phyloP scores from a whole-genome alignment of 2,888 invertebrate genomes.

The Tanytarsus gracilentus region DNA sequence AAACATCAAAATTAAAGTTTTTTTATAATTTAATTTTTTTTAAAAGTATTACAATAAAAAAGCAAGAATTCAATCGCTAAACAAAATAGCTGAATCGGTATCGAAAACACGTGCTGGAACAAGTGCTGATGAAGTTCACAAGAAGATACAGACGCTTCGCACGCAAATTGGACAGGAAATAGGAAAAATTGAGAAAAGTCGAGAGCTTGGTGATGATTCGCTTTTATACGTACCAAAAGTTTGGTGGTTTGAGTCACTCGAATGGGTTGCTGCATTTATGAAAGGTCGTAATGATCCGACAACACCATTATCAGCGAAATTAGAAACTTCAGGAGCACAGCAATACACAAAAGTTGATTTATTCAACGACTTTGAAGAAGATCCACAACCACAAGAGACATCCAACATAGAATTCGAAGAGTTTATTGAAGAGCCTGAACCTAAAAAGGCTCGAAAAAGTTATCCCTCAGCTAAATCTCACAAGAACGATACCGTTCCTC shows the following conservation, averaged over 20 bases:
- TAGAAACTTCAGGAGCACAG: not conserved
- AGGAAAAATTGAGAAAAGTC: slow-evolving; percentile 12
- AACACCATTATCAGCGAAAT: not conserved
- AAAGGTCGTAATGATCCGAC: slow-evolving; percentile 5
- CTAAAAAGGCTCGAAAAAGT: not conserved
- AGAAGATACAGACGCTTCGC: slow-evolving; percentile 9
- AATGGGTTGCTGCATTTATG: slow-evolving; percentile 2
- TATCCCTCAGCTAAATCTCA: not conserved
- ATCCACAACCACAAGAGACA: not conserved
- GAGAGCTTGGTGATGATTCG: not conserved
- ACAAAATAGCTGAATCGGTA: not conserved
- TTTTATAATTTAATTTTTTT: no score
- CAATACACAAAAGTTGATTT: not conserved
- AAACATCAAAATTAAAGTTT: no score
- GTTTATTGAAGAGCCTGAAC: not conserved
- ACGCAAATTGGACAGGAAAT: slow-evolving; percentile 27
- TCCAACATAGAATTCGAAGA: not conserved
- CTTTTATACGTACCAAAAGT: slow-evolving; percentile 8
- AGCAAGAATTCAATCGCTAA: not conserved
- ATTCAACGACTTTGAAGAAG: not conserved
- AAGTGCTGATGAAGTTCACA: not conserved
- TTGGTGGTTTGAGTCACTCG: not conserved
- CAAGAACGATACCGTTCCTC: not conserved
- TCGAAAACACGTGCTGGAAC: not conserved
- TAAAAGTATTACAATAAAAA: slow-evolving; percentile 23